phyloP scores from a whole-genome alignment of 2,888 invertebrate species.

The Mylabris sibirica region DNA sequence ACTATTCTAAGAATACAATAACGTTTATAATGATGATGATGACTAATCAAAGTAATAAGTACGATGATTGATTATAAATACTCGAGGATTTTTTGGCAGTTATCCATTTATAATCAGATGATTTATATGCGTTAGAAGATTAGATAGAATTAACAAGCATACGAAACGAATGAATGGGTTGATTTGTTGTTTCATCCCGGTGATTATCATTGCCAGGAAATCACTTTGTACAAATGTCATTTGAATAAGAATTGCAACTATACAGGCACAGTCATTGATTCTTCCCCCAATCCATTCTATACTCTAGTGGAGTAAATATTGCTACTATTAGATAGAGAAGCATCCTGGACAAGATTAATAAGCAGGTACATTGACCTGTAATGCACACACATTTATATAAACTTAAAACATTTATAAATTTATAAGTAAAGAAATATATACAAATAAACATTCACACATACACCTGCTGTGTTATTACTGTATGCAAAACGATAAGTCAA shows the following conservation, averaged over 20 bases:
- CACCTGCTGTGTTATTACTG: conserved; percentile 27
- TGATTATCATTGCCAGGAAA: conserved; percentile 24
- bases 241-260: conserved; percentile 26
- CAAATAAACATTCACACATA: not conserved
- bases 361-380: conserved; percentile 28
- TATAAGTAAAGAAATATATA: not conserved
- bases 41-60: not conserved
- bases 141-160: conserved; percentile 13
- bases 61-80: not conserved
- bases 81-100: not conserved
- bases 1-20: conserved; percentile 6
- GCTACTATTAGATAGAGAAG: conserved; percentile 22
- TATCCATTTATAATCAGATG: conserved; percentile 30
- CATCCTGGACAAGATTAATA: conserved; percentile 21
- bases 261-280: conserved; percentile 24
- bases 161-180: conserved; percentile 8
- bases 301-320: conserved; percentile 28
- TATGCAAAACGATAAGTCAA: conserved; percentile 9
- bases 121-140: conserved; percentile 27
- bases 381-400: not conserved
- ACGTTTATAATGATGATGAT: conserved; percentile 4
- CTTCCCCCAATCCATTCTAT: conserved; percentile 13
- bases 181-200: conserved; percentile 29
- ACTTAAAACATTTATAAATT: conserved; percentile 1
- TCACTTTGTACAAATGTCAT: conserved; percentile 28